Conservation (phyloP, 2,888 invertebrate species). For the Xylota sylvarum region DNA sequence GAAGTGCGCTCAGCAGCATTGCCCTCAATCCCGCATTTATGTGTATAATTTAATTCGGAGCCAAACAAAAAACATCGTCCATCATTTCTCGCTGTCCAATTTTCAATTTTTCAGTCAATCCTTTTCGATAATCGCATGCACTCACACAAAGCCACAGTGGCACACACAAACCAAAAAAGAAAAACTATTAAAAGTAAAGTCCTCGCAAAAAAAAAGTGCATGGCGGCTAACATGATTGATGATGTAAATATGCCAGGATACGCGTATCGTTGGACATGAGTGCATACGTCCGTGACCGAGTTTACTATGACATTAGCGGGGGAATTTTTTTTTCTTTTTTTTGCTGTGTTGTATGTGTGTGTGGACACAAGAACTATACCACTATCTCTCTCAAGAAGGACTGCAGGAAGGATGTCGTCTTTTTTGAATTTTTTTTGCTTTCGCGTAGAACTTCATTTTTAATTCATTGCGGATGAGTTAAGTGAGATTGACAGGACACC, state of each 20-base stretch:
- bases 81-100: slow-evolving; percentile 74
- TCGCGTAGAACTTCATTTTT: slow-evolving; percentile 65
- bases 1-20: not conserved
- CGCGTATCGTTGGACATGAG: slow-evolving; percentile 60
- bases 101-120: slow-evolving; percentile 76
- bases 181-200: slow-evolving; percentile 9
- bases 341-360: slow-evolving; percentile 4
- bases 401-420: not conserved
- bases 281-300: slow-evolving; percentile 69
- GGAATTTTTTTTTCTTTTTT: slow-evolving; percentile 18
- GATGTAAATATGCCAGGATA: slow-evolving; percentile 75
- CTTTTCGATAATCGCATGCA: slow-evolving; percentile 73
- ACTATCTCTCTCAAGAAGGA: slow-evolving; percentile 16
- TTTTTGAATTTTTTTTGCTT: not conserved
- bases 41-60: slow-evolving; percentile 51
- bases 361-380: not conserved
- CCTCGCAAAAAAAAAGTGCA: slow-evolving; percentile 36
- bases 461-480: slow-evolving; percentile 76
- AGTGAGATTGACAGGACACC: slow-evolving; percentile 73
- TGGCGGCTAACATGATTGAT: slow-evolving; percentile 73
- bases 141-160: slow-evolving; percentile 47
- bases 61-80: slow-evolving; percentile 71
- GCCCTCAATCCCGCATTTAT: slow-evolving; percentile 14
- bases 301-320: slow-evolving; percentile 55
- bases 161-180: not conserved